Evolutionary conservation across 2,888 invertebrate genomes (phyloP).

Genomic region (Cremastobaeus sp.): DNA sequence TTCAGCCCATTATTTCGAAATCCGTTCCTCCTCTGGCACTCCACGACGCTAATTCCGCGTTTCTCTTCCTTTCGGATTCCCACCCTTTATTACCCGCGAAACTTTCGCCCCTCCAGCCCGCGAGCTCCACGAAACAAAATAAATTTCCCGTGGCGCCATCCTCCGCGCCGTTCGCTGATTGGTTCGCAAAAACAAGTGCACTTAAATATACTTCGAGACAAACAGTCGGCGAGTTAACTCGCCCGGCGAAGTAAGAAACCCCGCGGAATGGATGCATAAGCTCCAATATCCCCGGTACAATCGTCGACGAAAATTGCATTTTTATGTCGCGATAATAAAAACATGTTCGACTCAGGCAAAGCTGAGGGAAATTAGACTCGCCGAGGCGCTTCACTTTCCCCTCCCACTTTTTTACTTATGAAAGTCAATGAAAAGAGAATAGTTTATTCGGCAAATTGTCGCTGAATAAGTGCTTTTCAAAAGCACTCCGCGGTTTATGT

Average conservation of each 20-base stretch:
- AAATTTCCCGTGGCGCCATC: constrained; percentile 28
- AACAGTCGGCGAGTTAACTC: constrained; percentile 33
- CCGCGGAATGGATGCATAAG: constrained; percentile 32
- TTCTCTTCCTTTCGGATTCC: constrained; percentile 2
- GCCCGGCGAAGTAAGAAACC: background rate
- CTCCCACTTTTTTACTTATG: background rate
- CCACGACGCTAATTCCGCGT: constrained; percentile 6
- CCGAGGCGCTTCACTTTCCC: background rate
- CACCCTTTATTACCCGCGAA: background rate
- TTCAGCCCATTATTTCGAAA: constrained; percentile 31
- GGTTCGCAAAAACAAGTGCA: constrained; percentile 44
- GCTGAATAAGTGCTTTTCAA: too few species aligned
- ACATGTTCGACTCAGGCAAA: constrained; percentile 7
- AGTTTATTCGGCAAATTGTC: background rate
- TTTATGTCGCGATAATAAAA: constrained; percentile 44
- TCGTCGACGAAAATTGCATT: constrained; percentile 39
- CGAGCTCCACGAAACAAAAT: constrained; percentile 20
- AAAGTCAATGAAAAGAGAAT: background rate
- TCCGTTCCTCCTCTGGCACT: constrained; percentile 19
- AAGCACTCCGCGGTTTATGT: too few species aligned
- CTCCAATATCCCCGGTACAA: constrained; percentile 22
- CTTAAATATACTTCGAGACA: constrained; percentile 45
- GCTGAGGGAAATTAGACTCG: constrained; percentile 14
- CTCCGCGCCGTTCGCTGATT: constrained; percentile 24
- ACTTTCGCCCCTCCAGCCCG: background rate